Conservation (phyloP, 2,888 invertebrate genomes). For the Orthosia incerta region DNA sequence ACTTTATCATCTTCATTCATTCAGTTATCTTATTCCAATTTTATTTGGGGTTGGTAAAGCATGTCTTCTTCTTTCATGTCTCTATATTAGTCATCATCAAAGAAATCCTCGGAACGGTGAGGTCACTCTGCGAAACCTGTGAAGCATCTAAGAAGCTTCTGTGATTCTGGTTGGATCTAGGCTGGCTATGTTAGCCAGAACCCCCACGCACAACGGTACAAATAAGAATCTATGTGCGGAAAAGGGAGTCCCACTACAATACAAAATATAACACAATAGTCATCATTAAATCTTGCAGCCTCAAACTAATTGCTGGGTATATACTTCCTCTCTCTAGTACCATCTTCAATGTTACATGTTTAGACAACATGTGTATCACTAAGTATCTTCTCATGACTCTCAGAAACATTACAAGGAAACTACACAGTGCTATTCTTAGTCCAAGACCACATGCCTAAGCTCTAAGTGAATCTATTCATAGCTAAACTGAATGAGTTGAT, state of each 20-base stretch:
- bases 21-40: not conserved
- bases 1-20: not conserved
- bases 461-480: slow-evolving; percentile 61
- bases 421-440: slow-evolving; percentile 53
- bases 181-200: too few relatives aligned
- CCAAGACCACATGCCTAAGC: slow-evolving; percentile 50
- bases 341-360: not conserved
- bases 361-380: slow-evolving; percentile 18
- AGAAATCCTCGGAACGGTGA: too few relatives aligned
- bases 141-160: too few relatives aligned
- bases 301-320: not conserved
- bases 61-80: not conserved
- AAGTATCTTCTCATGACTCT: slow-evolving; percentile 40
- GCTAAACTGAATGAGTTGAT: slow-evolving; percentile 55
- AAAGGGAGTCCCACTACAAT: too few relatives aligned
- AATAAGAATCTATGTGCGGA: too few relatives aligned
- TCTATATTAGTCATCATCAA: too few relatives aligned
- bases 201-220: too few relatives aligned
- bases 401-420: slow-evolving; percentile 49
- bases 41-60: not conserved
- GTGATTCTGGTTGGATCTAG: too few relatives aligned
- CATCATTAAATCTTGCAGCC: not conserved
- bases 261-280: too few relatives aligned
- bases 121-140: too few relatives aligned
- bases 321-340: not conserved